Evolutionary conservation across 2,888 invertebrate species (phyloP).

Genomic region (Loripinus fragilis): DNA sequence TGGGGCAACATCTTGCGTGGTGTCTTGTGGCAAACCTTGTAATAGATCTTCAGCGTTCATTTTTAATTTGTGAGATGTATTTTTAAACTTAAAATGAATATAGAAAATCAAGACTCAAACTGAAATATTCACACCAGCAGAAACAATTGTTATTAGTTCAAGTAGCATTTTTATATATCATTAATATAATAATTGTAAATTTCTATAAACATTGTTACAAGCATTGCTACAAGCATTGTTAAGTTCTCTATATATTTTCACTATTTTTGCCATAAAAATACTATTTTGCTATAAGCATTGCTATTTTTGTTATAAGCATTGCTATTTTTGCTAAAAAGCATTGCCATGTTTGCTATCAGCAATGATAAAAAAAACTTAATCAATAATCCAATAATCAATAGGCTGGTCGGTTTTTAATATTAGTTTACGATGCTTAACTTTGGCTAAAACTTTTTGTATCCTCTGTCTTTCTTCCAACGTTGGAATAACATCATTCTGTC

Average conservation of each 20-base stretch:
- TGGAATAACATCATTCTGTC: conserved; percentile 59
- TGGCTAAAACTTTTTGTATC: conserved; percentile 38
- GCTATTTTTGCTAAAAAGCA: too few species aligned
- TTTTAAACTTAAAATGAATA: conserved; percentile 34
- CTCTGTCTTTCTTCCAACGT: conserved; percentile 39
- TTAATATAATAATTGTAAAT: too few species aligned
- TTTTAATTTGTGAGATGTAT: conserved; percentile 29
- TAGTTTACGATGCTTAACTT: conserved; percentile 39
- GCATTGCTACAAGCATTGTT: too few species aligned
- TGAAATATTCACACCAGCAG: conserved; percentile 23
- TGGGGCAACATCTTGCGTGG: conserved; percentile 16
- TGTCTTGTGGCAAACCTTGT: conserved; percentile 19
- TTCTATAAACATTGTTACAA: too few species aligned
- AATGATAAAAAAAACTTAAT: conserved; percentile 28
- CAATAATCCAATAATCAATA: conserved; percentile 43
- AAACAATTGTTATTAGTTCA: conserved; percentile 33
- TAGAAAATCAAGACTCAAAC: conserved; percentile 21
- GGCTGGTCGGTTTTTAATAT: conserved; percentile 17
- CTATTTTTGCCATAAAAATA: not conserved
- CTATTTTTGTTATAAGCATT: conserved; percentile 17
- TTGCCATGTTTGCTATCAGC: too few species aligned
- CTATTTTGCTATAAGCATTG: conserved; percentile 22
- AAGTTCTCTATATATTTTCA: too few species aligned
- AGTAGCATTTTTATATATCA: conserved; percentile 26
- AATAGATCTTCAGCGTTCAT: conserved; percentile 41